phyloP scores from a whole-genome alignment of 2,888 invertebrate genomes.

The Drosophila paranaensis region DNA sequence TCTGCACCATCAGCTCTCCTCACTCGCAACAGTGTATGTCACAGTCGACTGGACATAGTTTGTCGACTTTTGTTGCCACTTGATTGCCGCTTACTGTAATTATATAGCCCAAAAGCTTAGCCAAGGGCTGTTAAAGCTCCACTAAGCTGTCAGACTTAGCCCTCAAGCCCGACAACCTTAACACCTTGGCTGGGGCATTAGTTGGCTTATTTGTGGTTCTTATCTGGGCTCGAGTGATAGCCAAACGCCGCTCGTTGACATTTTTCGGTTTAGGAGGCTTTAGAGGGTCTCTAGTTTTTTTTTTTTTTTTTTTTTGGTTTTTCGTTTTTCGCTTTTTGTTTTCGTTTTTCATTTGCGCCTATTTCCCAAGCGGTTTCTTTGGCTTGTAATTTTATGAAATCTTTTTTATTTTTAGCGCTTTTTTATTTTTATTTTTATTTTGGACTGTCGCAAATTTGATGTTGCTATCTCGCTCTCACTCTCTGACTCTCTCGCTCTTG shows the following conservation, averaged over 20 bases:
- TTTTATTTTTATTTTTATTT: slow-evolving; percentile 26
- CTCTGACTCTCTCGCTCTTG: slow-evolving; percentile 26
- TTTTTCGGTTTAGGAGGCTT: slow-evolving; percentile 23
- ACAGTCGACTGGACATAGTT: not conserved
- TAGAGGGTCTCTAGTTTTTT: too few species aligned
- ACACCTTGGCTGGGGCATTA: slow-evolving; percentile 5
- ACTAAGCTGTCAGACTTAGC: slow-evolving; percentile 19
- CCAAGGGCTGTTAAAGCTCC: not conserved
- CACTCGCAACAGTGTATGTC: not conserved
- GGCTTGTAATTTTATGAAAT: slow-evolving; percentile 64
- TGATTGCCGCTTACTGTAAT: slow-evolving; percentile 4
- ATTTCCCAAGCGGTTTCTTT: slow-evolving; percentile 51
- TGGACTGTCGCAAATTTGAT: slow-evolving; percentile 53
- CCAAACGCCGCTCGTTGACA: slow-evolving; percentile 36
- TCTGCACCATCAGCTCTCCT: too few species aligned
- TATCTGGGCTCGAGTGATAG: slow-evolving; percentile 32
- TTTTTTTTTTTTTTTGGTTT: slow-evolving; percentile 31
- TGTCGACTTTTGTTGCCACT: not conserved
- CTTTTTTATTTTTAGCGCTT: slow-evolving; percentile 29
- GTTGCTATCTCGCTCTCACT: slow-evolving; percentile 3
- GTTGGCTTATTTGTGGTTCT: slow-evolving; percentile 26
- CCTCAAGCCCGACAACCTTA: not conserved
- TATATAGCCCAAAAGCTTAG: not conserved
- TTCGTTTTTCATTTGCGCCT: slow-evolving; percentile 30
- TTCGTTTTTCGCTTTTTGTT: slow-evolving; percentile 3